Evolutionary conservation across 2,888 invertebrate species (phyloP).

Genomic region (Orthonychiurus folsomi): DNA sequence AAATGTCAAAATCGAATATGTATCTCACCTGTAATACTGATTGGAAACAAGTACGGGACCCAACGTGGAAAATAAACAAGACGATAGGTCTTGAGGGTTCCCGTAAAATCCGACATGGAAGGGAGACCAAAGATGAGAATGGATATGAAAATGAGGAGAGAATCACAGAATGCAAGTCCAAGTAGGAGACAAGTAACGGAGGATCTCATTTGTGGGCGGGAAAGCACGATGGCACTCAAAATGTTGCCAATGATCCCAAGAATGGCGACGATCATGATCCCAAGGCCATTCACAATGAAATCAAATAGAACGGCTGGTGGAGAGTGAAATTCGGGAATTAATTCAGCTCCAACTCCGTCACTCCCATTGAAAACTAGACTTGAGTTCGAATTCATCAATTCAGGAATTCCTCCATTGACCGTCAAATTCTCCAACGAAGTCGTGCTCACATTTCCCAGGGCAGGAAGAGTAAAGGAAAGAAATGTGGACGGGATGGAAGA

Average conservation of each 20-base stretch:
- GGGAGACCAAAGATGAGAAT: conserved; percentile 77
- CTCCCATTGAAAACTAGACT: too few species aligned
- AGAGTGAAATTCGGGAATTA: not conserved
- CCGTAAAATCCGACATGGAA: conserved; percentile 73
- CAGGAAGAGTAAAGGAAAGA: not conserved
- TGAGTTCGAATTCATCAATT: not conserved
- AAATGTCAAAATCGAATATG: too few species aligned
- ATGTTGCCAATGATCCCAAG: conserved; percentile 77
- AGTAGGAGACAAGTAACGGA: conserved; percentile 90
- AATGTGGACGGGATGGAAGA: not conserved
- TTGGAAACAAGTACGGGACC: conserved; percentile 38
- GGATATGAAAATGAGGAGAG: conserved; percentile 76
- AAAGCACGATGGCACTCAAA: conserved; percentile 80
- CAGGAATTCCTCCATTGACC: not conserved
- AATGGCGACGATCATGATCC: conserved; percentile 62
- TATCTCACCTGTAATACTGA: conserved; percentile 38
- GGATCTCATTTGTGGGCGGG: conserved; percentile 88
- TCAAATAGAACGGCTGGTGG: conserved; percentile 44
- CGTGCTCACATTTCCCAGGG: not conserved
- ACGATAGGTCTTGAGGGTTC: conserved; percentile 42
- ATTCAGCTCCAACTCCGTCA: too few species aligned
- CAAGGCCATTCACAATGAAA: conserved; percentile 72
- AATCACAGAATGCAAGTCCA: conserved; percentile 88
- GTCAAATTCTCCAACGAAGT: not conserved
- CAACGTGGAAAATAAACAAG: conserved; percentile 36